These are phyloP conservation scores for Zelostemma sp. DNA, from an alignment of 1,140 invertebrate genomes.

Conservation along the genomic window DNA sequence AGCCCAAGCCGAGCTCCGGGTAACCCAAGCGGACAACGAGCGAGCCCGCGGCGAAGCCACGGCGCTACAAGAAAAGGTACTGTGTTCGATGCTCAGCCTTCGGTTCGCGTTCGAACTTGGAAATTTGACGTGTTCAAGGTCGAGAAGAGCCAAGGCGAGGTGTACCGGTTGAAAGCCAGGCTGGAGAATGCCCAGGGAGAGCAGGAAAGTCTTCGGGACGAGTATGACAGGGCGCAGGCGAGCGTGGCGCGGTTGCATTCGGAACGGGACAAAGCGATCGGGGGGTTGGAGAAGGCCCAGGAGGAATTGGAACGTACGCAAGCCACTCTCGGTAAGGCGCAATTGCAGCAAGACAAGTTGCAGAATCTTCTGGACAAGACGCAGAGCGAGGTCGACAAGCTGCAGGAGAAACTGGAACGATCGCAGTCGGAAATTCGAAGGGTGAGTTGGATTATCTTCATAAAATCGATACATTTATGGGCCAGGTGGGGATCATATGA, in stretches of 20 bases:
- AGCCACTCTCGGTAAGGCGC: conserved; percentile 88
- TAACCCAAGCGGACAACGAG: conserved; percentile 88
- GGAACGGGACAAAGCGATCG: conserved; percentile 87
- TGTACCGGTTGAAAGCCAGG: conserved; percentile 92
- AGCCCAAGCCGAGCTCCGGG: conserved; percentile 87
- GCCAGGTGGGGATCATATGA: too few relatives aligned
- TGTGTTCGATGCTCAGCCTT: too few relatives aligned
- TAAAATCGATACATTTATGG: too few relatives aligned
- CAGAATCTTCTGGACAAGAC: conserved; percentile 89
- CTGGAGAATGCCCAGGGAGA: conserved; percentile 95
- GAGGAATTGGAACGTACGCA: conserved; percentile 92
- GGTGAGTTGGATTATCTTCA: too few relatives aligned
- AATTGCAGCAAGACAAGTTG: conserved; percentile 90
- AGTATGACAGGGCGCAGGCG: conserved; percentile 85
- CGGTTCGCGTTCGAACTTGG: too few relatives aligned
- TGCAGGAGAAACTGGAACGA: conserved; percentile 89
- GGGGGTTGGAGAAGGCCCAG: conserved; percentile 89
- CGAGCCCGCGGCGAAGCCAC: conserved; percentile 85
- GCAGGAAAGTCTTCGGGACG: conserved; percentile 91
- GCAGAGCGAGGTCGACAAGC: conserved; percentile 90
- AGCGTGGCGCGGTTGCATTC: conserved; percentile 84
- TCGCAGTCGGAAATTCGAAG: conserved; percentile 83
- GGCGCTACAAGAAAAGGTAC: conserved; percentile 86
- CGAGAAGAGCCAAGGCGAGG: conserved; percentile 91
- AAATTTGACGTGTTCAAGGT: too few relatives aligned